phyloP scores from a whole-genome alignment of 2,797 vertebrate genomes.

The Liasis olivaceus region DNA sequence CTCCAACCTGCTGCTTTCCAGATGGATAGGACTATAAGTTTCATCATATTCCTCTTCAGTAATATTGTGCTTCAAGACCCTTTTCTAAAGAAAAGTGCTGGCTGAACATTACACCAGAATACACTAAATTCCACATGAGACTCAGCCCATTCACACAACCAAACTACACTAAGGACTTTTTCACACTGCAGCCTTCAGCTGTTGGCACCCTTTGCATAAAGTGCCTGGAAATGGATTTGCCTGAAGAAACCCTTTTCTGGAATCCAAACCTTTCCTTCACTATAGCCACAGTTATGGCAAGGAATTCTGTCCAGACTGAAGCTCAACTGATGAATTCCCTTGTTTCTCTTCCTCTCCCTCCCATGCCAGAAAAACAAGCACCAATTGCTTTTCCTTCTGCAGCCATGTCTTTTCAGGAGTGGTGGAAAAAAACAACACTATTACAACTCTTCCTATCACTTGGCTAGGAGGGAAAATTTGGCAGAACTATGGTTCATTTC shows the following conservation, averaged over 20 bases:
- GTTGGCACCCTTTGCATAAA: background rate
- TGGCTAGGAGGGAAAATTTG: background rate
- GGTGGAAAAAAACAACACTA: background rate
- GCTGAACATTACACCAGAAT: background rate
- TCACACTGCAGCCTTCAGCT: background rate
- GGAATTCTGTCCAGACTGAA: background rate
- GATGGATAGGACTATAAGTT: background rate
- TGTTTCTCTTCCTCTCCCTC: background rate
- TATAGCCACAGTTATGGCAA: background rate
- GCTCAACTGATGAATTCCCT: background rate
- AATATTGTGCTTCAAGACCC: background rate
- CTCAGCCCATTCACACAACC: background rate
- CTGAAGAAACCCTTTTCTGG: background rate
- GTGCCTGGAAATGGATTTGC: background rate
- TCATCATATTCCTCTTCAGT: background rate
- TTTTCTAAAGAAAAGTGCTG: background rate
- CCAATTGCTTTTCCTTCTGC: background rate
- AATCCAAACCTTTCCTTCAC: background rate
- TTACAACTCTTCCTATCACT: background rate
- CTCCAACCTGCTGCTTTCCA: background rate
- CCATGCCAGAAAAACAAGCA: background rate
- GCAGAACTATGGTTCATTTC: background rate
- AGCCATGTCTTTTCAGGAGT: background rate
- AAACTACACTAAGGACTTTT: background rate
- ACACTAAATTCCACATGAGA: background rate